These are phyloP conservation scores for Gymnocypris eckloni DNA, from an alignment of 2,797 vertebrate species.

Conservation along the genomic window DNA sequence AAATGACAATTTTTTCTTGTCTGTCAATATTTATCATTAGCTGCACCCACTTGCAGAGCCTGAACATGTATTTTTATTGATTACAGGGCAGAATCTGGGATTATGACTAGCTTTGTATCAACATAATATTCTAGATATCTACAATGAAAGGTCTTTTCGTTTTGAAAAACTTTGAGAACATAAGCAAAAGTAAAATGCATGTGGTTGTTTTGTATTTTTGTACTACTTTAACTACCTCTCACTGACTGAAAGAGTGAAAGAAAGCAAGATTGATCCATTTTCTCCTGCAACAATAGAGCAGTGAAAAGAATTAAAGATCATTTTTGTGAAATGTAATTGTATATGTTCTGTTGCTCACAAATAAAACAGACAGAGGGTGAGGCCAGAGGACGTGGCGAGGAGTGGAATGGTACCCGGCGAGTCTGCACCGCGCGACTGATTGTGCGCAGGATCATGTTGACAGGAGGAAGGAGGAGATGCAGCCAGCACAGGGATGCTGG, in stretches of 20 bases:
- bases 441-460: conserved; percentile 73
- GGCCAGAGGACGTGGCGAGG: conserved; percentile 75
- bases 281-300: neutral
- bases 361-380: conserved; percentile 52
- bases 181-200: conserved; percentile 8
- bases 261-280: conserved; percentile 2
- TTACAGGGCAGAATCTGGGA: conserved; percentile 60
- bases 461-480: conserved; percentile 73
- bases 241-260: neutral
- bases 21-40: conserved; percentile 77
- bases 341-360: neutral
- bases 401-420: conserved; percentile 69
- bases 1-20: conserved; percentile 72
- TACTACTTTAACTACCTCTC: neutral
- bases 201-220: neutral
- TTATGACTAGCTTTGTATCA: conserved; percentile 50
- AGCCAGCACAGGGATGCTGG: conserved; percentile 73
- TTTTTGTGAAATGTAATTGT: conserved; percentile 1
- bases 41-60: conserved; percentile 64
- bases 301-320: neutral
- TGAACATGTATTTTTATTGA: conserved; percentile 69
- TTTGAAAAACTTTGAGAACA: conserved; percentile 1
- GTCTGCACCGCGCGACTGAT: conserved; percentile 62
- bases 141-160: conserved; percentile 38
- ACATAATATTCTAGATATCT: conserved; percentile 45